Evolutionary conservation across 92 coral and sea anemone genomes (phyloP), one percentile per base, ranked within the genome.

Genomic region (Porites rus): DNA sequence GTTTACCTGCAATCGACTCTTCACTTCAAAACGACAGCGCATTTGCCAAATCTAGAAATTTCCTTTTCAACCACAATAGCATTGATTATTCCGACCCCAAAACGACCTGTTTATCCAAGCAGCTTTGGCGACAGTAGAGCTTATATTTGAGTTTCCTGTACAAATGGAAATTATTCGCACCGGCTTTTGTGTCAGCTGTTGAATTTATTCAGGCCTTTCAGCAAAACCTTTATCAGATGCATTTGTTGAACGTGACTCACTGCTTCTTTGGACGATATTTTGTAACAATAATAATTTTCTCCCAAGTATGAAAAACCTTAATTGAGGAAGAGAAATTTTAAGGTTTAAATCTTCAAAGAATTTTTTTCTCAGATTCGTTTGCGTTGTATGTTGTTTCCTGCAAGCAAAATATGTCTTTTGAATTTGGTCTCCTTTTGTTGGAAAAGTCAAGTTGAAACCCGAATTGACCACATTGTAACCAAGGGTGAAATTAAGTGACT

Each of bases 1-100:
- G 58, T 74, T 76, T 73, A 83, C 79, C 87, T 75, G 87, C 17
- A 63, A 22, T 69, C 51, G 50, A 43, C 74, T 18, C 17, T 73
- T 63, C 53, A 20, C 61, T 43, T 72, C 46, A 68, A 69, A 24
- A 31, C 13, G 38, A 43, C 12, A 56, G 18, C 31, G 70, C n/a
- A 69, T 81, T 10, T 6, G 13, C 38, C 8, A 66, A n/a, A 8
- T 6, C 14, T 22, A 38, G 56, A n/a, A 60, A 77, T 61, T 38
- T 77, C 52, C 54, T 61, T 74, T 11, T 9, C 46, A 7, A 19
- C 8, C 14, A 12, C 43, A 52, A 10, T 19, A 7, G 13, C 4
- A 56, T 51, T 17, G 78, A 74, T 46, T 28, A 0, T 19, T 52
- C 22, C 63, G 51, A 51, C 13, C 13, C 14, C 3, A 7, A 53